These are phyloP conservation scores for Otis tarda DNA, from an alignment of 2,113 vertebrate genomes.

Conservation along the genomic window DNA sequence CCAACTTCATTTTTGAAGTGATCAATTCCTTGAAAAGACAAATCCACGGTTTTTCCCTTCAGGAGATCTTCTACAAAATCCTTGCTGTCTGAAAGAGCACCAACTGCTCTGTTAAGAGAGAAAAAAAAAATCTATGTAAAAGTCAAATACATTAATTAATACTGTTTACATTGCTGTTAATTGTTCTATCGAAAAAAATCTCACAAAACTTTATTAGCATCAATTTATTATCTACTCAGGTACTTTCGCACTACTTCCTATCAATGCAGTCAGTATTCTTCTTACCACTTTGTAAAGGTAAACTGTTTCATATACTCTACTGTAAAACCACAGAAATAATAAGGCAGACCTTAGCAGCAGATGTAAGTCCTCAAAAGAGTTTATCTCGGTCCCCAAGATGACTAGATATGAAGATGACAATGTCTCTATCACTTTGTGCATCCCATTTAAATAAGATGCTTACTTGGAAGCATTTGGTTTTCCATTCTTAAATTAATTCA, in stretches of 20 bases:
- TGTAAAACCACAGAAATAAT: neutral
- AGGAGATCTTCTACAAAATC: constrained; percentile 80
- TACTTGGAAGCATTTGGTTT: neutral
- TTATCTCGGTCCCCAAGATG: neutral
- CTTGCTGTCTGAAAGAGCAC: constrained; percentile 80
- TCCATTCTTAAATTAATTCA: neutral
- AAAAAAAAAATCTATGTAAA: neutral
- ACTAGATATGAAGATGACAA: neutral
- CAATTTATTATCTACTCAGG: neutral
- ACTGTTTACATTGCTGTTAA: neutral
- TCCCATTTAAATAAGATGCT: neutral
- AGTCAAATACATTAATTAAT: neutral
- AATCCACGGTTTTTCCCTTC: constrained; percentile 77
- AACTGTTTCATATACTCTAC: neutral
- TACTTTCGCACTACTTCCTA: neutral
- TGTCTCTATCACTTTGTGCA: neutral
- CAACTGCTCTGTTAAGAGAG: constrained; percentile 77
- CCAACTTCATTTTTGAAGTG: constrained; percentile 90
- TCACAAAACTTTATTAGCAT: neutral
- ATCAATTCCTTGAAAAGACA: constrained; percentile 87
- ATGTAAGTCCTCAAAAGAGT: neutral
- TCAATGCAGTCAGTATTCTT: neutral
- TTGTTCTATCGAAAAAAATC: neutral
- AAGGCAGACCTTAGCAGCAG: neutral
- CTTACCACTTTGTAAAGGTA: neutral